phyloP scores from a whole-genome alignment of 2,888 invertebrate species.

The Leptopilina syphax region DNA sequence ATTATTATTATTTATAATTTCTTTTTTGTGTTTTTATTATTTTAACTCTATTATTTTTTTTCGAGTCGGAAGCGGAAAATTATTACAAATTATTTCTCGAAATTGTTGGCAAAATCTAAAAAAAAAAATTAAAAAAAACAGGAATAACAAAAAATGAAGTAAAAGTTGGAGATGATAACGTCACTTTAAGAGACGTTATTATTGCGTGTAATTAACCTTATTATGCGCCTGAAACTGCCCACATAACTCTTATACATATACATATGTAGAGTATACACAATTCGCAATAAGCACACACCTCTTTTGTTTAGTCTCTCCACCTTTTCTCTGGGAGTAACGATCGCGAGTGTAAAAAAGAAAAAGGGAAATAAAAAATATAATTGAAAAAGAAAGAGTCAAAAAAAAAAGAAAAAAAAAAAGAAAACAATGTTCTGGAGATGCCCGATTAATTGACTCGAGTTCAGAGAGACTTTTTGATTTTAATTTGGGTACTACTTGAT shows the following conservation, averaged over 20 bases:
- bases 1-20: no score
- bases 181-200: not conserved
- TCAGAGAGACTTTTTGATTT: conserved; percentile 26
- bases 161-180: not conserved
- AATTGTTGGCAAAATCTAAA: not conserved
- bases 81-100: no score
- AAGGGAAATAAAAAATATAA: no score
- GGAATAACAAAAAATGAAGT: not conserved
- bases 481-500: conserved; percentile 31
- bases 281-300: not conserved
- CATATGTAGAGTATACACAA: not conserved
- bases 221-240: not conserved
- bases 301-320: conserved; percentile 24
- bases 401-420: no score
- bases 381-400: no score
- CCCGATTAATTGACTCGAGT: conserved; percentile 21
- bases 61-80: no score
- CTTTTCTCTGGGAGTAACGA: not conserved
- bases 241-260: not conserved
- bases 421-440: not conserved
- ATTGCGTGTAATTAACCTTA: conserved; percentile 14
- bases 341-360: not conserved
- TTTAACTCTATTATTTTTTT: no score
- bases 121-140: not conserved
- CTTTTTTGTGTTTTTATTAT: no score